These are phyloP conservation scores for Aythya baeri DNA, from an alignment of 2,113 vertebrate species.

Conservation along the genomic window DNA sequence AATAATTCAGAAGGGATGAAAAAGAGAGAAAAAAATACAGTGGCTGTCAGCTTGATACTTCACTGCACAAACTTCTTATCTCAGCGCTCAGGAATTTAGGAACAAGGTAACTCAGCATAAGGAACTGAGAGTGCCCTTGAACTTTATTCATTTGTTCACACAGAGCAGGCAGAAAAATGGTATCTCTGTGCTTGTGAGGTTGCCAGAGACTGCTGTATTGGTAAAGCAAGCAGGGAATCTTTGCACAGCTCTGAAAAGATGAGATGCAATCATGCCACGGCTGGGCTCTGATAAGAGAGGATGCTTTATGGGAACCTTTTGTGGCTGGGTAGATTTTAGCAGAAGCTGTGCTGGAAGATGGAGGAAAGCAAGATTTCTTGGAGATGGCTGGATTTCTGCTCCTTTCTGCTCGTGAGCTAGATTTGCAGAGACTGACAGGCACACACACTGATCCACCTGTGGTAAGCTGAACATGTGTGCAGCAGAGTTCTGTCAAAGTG, in stretches of 20 bases:
- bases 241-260: neutral
- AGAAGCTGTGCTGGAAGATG: neutral
- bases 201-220: neutral
- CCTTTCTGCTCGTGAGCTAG: neutral
- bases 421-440: neutral
- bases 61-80: neutral
- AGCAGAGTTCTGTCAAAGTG: neutral
- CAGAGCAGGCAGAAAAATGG: neutral
- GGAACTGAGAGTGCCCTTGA: neutral
- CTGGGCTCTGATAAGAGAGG: neutral
- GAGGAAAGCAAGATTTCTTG: neutral
- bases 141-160: neutral
- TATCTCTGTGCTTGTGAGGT: neutral
- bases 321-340: neutral
- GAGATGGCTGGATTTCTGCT: neutral
- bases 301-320: neutral
- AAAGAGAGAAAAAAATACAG: neutral
- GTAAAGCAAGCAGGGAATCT: neutral
- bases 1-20: neutral
- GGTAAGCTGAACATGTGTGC: neutral
- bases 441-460: rapidly evolving
- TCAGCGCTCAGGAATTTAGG: neutral
- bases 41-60: neutral
- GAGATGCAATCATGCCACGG: neutral
- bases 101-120: neutral